Evolutionary conservation across 92 coral and sea anemone species (phyloP), one percentile per base, ranked within the genome.

Genomic region (Isaurus tuberculatus): DNA sequence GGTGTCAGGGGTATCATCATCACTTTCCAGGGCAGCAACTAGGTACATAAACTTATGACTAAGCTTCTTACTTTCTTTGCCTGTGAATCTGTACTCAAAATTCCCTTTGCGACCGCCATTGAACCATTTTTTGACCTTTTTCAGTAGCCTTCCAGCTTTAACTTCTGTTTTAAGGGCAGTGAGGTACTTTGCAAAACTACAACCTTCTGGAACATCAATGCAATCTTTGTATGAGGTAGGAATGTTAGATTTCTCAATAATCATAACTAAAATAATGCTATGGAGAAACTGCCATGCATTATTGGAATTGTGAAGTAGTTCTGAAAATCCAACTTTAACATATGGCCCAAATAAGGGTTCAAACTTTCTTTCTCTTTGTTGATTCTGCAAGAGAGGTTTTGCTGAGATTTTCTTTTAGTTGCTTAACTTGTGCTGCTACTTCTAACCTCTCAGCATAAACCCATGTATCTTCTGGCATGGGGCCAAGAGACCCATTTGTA

Each of bases 21-120:
- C 83, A 25, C 80, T 16, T 49, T 44, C 72, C 27, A 84, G 20
- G 30, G 87, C 86, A 31, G 83, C 60, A 69, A 91, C 64, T 36
- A 91, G 49, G 70, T 70, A 81, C 94, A 88, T 91, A 80, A 91
- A 89, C 57, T 89, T 89, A 48, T 89, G 92, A 48, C 92, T 73
- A 31, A 91, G 78, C 36, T 67, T 73, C 78, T 69, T 89, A 46
- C 79, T 87, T 84, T 90, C 91, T 83, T 90, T 73, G 23, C 94
- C 91, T 26, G 94, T 85, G 64, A 73, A 84, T 43, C 88, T 84
- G 79, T 84, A 84, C 19, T 44, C 58, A 34, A 84, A 84, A 72
- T 70, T 37, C 53, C 82, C 37, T 27, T 84, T 84, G 27, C 88
- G 81, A 55, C 87, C 87, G 28, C 71, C 46, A 60, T 64, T 75